A percentile compares a stretch with the other conserved stretches of the same genome.
Evolutionary conservation across 2,888 invertebrate genomes (phyloP).

Genomic region (Caenorhabditis zanzibari): DNA sequence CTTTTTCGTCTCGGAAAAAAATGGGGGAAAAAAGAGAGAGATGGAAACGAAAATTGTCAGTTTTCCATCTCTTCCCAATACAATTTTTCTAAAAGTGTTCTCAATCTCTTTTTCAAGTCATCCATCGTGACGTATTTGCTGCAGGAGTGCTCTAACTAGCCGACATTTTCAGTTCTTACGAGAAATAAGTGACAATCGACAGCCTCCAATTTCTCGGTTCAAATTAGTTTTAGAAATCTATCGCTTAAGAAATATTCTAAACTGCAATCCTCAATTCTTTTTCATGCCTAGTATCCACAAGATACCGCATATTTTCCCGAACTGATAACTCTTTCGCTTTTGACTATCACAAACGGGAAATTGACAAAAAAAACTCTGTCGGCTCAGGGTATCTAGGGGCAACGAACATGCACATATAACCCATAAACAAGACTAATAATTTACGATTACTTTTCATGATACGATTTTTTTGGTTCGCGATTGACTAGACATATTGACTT

Average conservation of each 20-base stretch:
- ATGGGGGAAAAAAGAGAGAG: not conserved
- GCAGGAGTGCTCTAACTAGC: not conserved
- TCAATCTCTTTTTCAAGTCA: not conserved
- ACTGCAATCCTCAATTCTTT: no score
- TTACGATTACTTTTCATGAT: constrained; percentile 13
- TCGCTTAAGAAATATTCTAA: no score
- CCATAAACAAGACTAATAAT: constrained; percentile 15
- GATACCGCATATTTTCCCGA: not conserved
- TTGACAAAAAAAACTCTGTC: not conserved
- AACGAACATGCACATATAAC: not conserved
- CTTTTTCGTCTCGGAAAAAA: not conserved
- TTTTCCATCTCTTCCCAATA: constrained; percentile 24
- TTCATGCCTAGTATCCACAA: no score
- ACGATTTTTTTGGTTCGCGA: not conserved
- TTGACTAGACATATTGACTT: not conserved
- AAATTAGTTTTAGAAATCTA: no score
- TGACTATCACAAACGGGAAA: not conserved
- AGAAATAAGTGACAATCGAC: not conserved
- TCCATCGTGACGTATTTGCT: not conserved
- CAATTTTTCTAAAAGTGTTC: constrained; percentile 1
- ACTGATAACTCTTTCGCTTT: not conserved
- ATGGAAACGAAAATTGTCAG: constrained; percentile 40
- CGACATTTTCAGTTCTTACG: not conserved
- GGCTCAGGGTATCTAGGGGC: constrained; percentile 21
- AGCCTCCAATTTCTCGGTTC: not conserved